Percentiles rank a stretch among this genome's conserved stretches.
Conservation (phyloP, 2,797 vertebrate species). For the Echiichthys vipera region DNA sequence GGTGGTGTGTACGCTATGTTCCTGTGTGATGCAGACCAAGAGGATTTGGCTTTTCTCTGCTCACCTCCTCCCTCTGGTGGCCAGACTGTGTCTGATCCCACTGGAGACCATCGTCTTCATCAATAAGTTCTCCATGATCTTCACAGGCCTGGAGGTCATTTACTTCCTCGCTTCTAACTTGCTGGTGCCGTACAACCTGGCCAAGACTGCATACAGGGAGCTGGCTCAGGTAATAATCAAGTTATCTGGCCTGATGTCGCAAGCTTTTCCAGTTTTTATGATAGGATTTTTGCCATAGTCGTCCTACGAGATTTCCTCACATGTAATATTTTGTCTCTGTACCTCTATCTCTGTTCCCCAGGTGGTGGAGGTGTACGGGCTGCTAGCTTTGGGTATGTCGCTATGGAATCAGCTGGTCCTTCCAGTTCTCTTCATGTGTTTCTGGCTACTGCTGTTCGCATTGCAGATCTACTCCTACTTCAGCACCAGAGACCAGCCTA, state of each 20-base stretch:
- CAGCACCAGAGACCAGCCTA: constrained; percentile 96
- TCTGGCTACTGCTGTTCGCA: constrained; percentile 97
- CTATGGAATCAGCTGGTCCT: constrained; percentile 99
- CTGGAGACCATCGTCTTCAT: constrained; percentile 96
- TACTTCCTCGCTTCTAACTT: constrained; percentile 97
- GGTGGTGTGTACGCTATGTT: constrained; percentile 97
- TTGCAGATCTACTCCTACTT: constrained; percentile 99
- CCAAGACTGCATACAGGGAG: constrained; percentile 96
- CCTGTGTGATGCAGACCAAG: constrained; percentile 98
- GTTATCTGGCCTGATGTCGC: neutral
- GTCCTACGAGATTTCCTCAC: constrained; percentile 18
- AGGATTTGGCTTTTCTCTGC: constrained; percentile 99
- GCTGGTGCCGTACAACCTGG: constrained; percentile 96
- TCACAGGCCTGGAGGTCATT: constrained; percentile 97
- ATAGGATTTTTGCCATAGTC: neutral
- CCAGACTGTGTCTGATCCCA: constrained; percentile 95
- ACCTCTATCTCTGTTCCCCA: constrained; percentile 54
- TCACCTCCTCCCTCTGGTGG: constrained; percentile 97
- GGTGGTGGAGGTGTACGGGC: constrained; percentile 98
- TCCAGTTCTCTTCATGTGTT: constrained; percentile 98
- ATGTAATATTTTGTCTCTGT: constrained; percentile 1
- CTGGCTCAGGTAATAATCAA: constrained; percentile 91
- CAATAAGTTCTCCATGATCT: constrained; percentile 99
- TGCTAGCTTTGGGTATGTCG: constrained; percentile 96
- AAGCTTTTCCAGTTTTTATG: constrained; percentile 1